A percentile compares a stretch with the other conserved stretches of the same genome.
These are phyloP conservation scores for Gobio occitaniae DNA, from an alignment of 2,797 vertebrate genomes.

Conservation along the genomic window DNA sequence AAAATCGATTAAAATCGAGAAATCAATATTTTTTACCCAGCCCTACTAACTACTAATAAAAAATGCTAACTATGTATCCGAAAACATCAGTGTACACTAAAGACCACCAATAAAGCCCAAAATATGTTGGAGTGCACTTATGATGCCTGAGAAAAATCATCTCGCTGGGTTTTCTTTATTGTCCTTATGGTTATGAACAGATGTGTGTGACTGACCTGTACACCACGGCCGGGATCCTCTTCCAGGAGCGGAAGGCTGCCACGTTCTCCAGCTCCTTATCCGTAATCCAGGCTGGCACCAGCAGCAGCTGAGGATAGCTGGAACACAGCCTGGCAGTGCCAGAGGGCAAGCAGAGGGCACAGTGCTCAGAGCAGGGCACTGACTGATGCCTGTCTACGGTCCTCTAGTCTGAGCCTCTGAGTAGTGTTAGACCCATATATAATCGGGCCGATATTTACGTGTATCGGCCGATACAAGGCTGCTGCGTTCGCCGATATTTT, in stretches of 20 bases:
- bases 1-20: too few relatives aligned
- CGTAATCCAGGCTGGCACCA: conserved; percentile 97
- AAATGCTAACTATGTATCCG: background rate
- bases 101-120: background rate
- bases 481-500: too few relatives aligned
- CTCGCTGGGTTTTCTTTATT: background rate
- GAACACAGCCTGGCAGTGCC: conserved; percentile 87
- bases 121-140: too few relatives aligned
- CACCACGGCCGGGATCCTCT: conserved; percentile 94
- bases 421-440: too few relatives aligned
- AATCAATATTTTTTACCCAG: too few relatives aligned
- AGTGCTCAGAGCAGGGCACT: conserved; percentile 22
- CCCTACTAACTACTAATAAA: background rate
- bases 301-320: conserved; percentile 95
- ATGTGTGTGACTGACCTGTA: conserved; percentile 85
- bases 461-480: too few relatives aligned
- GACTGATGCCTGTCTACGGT: conserved; percentile 65
- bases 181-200: background rate
- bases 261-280: conserved; percentile 98
- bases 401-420: conserved; percentile 65
- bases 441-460: too few relatives aligned
- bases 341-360: conserved; percentile 29
- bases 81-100: background rate
- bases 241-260: conserved; percentile 95
- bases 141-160: too few relatives aligned